Percentiles rank a stretch among this genome's conserved stretches.
Evolutionary conservation across 2,797 vertebrate genomes (phyloP).

Genomic region (Enteromius anoplus): DNA sequence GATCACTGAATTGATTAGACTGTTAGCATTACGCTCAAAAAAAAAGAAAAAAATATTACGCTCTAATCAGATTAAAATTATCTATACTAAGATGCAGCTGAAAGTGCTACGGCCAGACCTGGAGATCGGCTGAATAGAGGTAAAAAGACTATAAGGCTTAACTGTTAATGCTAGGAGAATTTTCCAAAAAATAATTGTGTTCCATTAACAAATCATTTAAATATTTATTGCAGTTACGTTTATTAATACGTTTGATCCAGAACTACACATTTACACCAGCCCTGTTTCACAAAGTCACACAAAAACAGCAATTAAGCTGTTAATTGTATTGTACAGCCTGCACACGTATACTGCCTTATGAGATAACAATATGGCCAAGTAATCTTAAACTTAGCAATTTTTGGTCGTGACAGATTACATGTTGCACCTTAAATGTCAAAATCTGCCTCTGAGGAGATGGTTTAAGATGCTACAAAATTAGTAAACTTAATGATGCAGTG

Average conservation of each 20-base stretch:
- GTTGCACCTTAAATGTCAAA: background rate
- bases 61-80: no score
- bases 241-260: background rate
- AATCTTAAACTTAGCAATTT: background rate
- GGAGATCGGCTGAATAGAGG: no score
- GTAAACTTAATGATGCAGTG: background rate
- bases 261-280: background rate
- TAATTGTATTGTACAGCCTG: background rate
- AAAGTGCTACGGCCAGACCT: no score
- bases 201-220: background rate
- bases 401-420: background rate
- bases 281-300: background rate
- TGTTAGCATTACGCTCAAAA: no score
- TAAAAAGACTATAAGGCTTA: no score
- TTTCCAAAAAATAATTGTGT: no score
- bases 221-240: background rate
- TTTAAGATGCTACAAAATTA: background rate
- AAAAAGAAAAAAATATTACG: no score
- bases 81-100: no score
- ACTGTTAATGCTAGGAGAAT: no score
- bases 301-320: background rate
- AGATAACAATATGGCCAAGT: background rate
- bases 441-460: background rate
- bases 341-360: background rate
- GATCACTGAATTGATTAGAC: no score